These are phyloP conservation scores for Neotoxoptera formosana DNA, from an alignment of 1,140 invertebrate genomes.

Conservation along the genomic window DNA sequence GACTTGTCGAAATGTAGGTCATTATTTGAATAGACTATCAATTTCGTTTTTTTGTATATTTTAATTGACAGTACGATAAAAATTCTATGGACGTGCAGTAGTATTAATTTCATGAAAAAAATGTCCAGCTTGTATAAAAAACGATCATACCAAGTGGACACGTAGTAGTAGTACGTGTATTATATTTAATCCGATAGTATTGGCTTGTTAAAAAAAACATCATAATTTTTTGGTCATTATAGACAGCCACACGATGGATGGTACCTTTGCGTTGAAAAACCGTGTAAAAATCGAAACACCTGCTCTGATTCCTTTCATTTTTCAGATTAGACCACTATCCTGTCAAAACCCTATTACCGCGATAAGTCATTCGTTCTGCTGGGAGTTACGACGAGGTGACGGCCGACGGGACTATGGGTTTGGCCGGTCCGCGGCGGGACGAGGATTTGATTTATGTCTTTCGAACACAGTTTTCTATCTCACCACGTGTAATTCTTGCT, in stretches of 20 bases:
- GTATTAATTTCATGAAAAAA: not conserved
- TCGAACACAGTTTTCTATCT: not conserved
- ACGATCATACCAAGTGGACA: not conserved
- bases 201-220: not conserved
- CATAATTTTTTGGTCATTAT: not conserved
- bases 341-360: slow-evolving; percentile 43
- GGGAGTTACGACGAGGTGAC: not conserved
- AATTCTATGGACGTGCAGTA: not conserved
- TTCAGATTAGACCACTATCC: slow-evolving; percentile 23
- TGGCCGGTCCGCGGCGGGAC: not conserved
- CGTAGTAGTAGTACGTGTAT: too few relatives aligned
- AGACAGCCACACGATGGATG: slow-evolving; percentile 26
- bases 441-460: slow-evolving; percentile 50
- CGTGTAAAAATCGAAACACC: not conserved
- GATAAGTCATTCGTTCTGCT: slow-evolving; percentile 42
- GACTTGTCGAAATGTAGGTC: not conserved
- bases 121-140: not conserved
- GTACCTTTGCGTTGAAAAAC: not conserved
- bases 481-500: not conserved
- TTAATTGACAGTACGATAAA: not conserved
- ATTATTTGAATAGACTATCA: not conserved
- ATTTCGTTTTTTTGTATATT: not conserved
- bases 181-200: not conserved
- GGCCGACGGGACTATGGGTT: too few relatives aligned
- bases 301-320: slow-evolving; percentile 29